Evolutionary conservation across 92 coral and sea anemone species (phyloP).

Genomic region (Micromussa lordhowensis): DNA sequence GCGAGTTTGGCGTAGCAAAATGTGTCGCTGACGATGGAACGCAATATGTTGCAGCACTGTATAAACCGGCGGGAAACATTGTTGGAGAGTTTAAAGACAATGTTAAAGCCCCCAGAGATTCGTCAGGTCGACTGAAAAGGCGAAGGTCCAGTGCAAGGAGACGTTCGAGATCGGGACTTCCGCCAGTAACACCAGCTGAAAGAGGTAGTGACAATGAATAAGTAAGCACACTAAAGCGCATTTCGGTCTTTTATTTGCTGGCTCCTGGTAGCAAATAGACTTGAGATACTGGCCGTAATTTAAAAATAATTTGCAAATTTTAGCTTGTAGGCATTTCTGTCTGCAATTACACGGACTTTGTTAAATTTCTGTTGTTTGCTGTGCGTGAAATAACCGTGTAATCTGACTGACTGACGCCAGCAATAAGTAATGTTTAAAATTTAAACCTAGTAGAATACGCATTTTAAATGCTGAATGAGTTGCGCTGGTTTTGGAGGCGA

Average conservation of each 20-base stretch:
- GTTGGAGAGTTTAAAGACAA: constrained; percentile 82
- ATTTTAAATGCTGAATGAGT: neutral
- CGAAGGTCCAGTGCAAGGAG: constrained; percentile 74
- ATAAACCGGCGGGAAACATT: constrained; percentile 92
- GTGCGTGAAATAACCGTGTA: neutral
- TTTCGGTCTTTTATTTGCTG: neutral
- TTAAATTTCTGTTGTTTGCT: neutral
- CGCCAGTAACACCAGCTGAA: constrained; percentile 43
- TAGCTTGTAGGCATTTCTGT: neutral
- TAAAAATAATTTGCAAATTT: neutral
- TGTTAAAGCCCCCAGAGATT: constrained; percentile 78
- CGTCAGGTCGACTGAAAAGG: constrained; percentile 69
- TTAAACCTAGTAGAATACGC: neutral
- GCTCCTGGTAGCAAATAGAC: neutral
- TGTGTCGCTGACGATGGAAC: constrained; percentile 74
- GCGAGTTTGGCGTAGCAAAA: constrained; percentile 86
- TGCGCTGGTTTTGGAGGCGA: neutral
- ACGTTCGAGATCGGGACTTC: constrained; percentile 51
- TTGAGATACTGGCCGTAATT: neutral
- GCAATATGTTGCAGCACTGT: constrained; percentile 91
- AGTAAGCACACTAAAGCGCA: neutral
- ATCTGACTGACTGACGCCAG: no score
- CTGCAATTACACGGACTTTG: neutral
- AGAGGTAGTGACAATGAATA: constrained; percentile 26
- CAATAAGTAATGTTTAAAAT: neutral